Percentiles rank a stretch among this genome's conserved stretches.
Conservation (phyloP, 1,140 invertebrate genomes). For the Drosophila leontia region DNA sequence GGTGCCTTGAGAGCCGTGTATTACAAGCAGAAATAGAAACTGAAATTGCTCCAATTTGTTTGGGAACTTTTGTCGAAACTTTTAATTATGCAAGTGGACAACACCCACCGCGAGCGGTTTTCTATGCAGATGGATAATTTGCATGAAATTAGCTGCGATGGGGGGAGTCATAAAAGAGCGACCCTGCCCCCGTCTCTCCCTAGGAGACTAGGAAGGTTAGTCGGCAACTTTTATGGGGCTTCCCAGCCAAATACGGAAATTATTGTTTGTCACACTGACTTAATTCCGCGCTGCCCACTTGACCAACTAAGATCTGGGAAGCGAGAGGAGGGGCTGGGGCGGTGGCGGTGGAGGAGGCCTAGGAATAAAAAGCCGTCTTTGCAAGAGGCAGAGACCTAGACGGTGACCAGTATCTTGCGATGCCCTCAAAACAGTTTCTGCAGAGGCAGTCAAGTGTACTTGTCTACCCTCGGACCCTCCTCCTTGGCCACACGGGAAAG, state of each 20-base stretch:
- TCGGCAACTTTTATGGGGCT: slow-evolving; percentile 22
- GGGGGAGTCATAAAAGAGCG: slow-evolving; percentile 28
- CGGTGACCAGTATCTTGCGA: slow-evolving; percentile 28
- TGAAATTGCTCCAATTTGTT: slow-evolving; percentile 74
- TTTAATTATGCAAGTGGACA: slow-evolving; percentile 75
- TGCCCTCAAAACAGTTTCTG: slow-evolving; percentile 63
- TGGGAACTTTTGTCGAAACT: slow-evolving; percentile 69
- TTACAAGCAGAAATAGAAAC: slow-evolving; percentile 58
- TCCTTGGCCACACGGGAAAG: slow-evolving; percentile 6
- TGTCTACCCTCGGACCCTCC: slow-evolving; percentile 13
- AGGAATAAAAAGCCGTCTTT: slow-evolving; percentile 4
- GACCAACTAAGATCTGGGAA: slow-evolving; percentile 60
- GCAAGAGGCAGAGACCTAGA: slow-evolving; percentile 19
- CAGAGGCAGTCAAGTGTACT: slow-evolving; percentile 32
- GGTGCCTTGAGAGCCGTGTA: slow-evolving; percentile 33
- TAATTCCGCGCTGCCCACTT: slow-evolving; percentile 71
- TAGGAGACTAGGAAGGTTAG: slow-evolving; percentile 33
- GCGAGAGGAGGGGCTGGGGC: not conserved
- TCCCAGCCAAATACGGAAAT: slow-evolving; percentile 56
- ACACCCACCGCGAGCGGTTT: slow-evolving; percentile 50
- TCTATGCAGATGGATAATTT: slow-evolving; percentile 57
- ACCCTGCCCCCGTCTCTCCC: not conserved
- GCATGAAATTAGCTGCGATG: slow-evolving; percentile 67
- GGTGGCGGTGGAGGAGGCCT: slow-evolving; percentile 1
- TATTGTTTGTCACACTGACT: slow-evolving; percentile 82